These are phyloP conservation scores for Enteromius afrohamiltoni DNA, from an alignment of 2,797 vertebrate species.

Conservation along the genomic window DNA sequence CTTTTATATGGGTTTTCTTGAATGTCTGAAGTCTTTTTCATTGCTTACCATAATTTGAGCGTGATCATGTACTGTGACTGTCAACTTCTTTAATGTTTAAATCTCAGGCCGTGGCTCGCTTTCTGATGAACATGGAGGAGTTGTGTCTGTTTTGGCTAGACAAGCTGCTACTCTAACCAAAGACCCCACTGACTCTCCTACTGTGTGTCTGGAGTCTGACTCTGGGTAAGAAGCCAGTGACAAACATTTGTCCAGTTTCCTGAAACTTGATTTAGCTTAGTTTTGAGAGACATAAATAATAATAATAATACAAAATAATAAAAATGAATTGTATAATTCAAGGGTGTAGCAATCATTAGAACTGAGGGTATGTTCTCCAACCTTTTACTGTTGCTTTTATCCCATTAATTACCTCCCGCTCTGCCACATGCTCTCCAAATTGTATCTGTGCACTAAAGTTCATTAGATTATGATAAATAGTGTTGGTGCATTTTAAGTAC, in stretches of 20 bases:
- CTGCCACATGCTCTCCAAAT: neutral
- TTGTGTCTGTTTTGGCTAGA: conserved; percentile 91
- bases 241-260: neutral
- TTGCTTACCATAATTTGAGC: neutral
- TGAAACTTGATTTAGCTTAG: neutral
- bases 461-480: neutral
- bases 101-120: conserved; percentile 88
- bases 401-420: neutral
- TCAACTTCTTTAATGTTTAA: conserved; percentile 6
- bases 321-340: neutral
- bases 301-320: no score
- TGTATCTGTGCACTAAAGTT: neutral
- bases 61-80: neutral
- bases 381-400: neutral
- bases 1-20: neutral
- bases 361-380: neutral
- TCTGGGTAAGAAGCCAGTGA: conserved; percentile 81
- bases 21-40: neutral
- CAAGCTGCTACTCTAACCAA: conserved; percentile 88
- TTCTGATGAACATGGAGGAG: conserved; percentile 92
- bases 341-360: neutral
- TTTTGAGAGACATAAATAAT: neutral
- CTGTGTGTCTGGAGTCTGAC: conserved; percentile 94
- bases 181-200: conserved; percentile 90
- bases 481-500: neutral